Conservation (phyloP, 2,797 vertebrate genomes). For the Peromyscus melanophrys region DNA sequence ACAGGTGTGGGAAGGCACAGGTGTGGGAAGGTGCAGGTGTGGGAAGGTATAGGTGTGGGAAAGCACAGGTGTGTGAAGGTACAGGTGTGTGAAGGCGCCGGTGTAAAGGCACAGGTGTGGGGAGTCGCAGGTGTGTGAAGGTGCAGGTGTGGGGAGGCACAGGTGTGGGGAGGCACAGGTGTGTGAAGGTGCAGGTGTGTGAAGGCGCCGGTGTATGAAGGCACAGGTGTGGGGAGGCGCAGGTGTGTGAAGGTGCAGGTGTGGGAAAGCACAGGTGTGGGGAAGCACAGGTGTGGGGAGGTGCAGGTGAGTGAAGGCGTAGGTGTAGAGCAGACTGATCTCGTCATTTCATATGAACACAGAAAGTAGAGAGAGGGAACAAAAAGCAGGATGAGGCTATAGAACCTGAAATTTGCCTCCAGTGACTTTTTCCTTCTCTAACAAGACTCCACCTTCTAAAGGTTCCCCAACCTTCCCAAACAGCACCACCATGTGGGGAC, state of each 20-base stretch:
- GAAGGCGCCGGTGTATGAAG: too few relatives aligned
- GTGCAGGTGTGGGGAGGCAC: fast-evolving
- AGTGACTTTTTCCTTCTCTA: not conserved
- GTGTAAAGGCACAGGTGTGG: not conserved
- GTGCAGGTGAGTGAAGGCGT: too few relatives aligned
- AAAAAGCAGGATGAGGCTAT: not conserved
- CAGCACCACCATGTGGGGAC: not conserved
- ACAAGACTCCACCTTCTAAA: not conserved
- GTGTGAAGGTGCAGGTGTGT: fast-evolving
- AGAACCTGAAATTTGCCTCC: not conserved
- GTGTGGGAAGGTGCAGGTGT: too few relatives aligned
- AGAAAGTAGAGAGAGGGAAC: not conserved
- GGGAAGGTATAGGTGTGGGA: too few relatives aligned
- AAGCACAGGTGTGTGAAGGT: fast-evolving
- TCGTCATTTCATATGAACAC: too few relatives aligned
- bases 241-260: too few relatives aligned
- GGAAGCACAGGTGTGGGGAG: not conserved
- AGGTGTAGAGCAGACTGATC: not conserved
- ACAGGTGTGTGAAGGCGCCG: too few relatives aligned
- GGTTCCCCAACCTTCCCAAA: not conserved
- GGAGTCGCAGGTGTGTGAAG: too few relatives aligned
- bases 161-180: not conserved
- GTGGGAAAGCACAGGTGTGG: too few relatives aligned
- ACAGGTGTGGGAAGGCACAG: too few relatives aligned
- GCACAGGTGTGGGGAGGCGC: not conserved